Evolutionary conservation across 2,888 invertebrate species (phyloP).

Genomic region (Julus scanicus): DNA sequence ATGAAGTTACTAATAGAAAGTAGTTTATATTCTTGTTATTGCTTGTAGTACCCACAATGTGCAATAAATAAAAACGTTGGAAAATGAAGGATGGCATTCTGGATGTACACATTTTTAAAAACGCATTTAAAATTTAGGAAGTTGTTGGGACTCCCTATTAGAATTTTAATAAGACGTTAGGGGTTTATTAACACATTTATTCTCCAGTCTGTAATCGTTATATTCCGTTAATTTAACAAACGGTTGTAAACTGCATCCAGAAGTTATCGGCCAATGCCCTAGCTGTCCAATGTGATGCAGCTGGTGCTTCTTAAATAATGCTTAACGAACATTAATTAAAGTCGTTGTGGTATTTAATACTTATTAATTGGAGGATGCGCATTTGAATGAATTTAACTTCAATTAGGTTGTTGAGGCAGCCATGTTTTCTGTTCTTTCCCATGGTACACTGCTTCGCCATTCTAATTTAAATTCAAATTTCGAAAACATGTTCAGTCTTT

Average conservation of each 20-base stretch:
- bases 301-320: background rate
- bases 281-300: background rate
- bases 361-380: background rate
- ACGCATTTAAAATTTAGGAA: background rate
- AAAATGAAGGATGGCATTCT: too few relatives aligned
- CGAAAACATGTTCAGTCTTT: too few relatives aligned
- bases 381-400: constrained; percentile 1
- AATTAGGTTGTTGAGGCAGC: background rate
- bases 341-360: background rate
- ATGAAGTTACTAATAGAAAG: too few relatives aligned
- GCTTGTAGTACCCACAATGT: too few relatives aligned
- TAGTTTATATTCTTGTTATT: too few relatives aligned
- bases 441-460: too few relatives aligned
- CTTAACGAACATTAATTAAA: background rate
- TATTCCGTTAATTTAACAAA: background rate
- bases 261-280: constrained; percentile 2
- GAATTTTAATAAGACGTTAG: background rate
- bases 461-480: too few relatives aligned
- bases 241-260: background rate
- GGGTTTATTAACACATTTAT: background rate
- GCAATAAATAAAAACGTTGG: background rate
- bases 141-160: background rate
- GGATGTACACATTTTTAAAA: too few relatives aligned
- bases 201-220: background rate
- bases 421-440: too few relatives aligned